Evolutionary conservation across 1,140 invertebrate genomes (phyloP).

Genomic region (Drosophila kanapiae): DNA sequence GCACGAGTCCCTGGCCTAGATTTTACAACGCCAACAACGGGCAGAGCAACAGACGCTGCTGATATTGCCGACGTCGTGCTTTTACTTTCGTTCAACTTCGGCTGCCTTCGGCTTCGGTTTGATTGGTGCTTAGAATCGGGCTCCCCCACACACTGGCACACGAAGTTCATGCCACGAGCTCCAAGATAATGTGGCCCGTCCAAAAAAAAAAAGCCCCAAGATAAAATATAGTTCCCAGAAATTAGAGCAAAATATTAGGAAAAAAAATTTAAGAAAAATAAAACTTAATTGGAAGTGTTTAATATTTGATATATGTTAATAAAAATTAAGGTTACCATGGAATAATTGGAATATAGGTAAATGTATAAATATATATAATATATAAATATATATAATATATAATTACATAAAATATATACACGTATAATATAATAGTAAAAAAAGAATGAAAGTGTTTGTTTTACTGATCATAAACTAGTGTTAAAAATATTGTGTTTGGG

Average conservation of each 20-base stretch:
- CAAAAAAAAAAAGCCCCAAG: not conserved
- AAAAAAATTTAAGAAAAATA: not conserved
- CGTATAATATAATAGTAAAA: no score
- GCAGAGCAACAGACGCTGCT: conserved; percentile 41
- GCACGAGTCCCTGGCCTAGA: conserved; percentile 82
- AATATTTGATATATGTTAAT: not conserved
- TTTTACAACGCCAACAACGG: conserved; percentile 58
- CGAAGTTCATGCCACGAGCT: conserved; percentile 2
- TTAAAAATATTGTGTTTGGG: no score
- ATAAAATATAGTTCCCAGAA: conserved; percentile 5
- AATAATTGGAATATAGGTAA: no score
- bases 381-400: no score
- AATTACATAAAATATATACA: no score
- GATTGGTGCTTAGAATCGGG: conserved; percentile 31
- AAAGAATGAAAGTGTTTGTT: no score
- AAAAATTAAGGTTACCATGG: not conserved
- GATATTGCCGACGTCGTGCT: conserved; percentile 57
- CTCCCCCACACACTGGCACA: not conserved
- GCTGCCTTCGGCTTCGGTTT: conserved; percentile 45
- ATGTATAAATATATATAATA: no score
- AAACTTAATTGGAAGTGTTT: not conserved
- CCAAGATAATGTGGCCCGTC: conserved; percentile 11
- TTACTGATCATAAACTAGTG: no score
- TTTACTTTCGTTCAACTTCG: conserved; percentile 71
- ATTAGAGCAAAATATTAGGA: not conserved